Evolutionary conservation across 2,113 vertebrate species (phyloP).

Genomic region (Poecile atricapillus): DNA sequence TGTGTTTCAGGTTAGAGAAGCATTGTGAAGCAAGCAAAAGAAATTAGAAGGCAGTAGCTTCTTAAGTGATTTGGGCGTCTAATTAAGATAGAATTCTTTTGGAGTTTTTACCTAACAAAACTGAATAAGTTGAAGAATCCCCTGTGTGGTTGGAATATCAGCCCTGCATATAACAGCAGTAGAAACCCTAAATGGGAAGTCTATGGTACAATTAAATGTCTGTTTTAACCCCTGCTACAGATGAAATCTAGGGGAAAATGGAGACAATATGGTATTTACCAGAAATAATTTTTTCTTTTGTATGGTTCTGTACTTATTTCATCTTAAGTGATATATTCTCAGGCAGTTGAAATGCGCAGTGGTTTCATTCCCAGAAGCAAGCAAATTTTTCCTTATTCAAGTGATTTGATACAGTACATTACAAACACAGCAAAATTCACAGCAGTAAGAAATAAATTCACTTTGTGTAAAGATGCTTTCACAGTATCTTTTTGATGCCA

Average conservation of each 20-base stretch:
- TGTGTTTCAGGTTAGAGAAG: background rate
- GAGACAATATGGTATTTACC: background rate
- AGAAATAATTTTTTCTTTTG: background rate
- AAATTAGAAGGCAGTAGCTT: background rate
- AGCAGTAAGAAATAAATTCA: background rate
- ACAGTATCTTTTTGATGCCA: background rate
- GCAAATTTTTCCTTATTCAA: background rate
- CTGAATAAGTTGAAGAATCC: background rate
- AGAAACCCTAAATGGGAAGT: background rate
- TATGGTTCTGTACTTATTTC: background rate
- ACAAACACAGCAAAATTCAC: conserved; percentile 30
- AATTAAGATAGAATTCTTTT: background rate
- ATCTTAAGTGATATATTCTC: background rate
- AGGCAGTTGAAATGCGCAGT: background rate
- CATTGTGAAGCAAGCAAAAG: background rate
- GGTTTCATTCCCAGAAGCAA: conserved; percentile 31
- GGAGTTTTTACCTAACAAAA: background rate
- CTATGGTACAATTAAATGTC: background rate
- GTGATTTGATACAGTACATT: background rate
- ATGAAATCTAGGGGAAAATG: background rate
- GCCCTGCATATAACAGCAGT: background rate
- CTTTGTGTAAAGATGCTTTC: background rate
- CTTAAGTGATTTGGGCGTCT: background rate
- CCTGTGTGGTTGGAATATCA: background rate
- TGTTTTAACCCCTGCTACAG: background rate